Conservation (phyloP, 2,888 invertebrate species). For the Epistrophella euchroma region DNA sequence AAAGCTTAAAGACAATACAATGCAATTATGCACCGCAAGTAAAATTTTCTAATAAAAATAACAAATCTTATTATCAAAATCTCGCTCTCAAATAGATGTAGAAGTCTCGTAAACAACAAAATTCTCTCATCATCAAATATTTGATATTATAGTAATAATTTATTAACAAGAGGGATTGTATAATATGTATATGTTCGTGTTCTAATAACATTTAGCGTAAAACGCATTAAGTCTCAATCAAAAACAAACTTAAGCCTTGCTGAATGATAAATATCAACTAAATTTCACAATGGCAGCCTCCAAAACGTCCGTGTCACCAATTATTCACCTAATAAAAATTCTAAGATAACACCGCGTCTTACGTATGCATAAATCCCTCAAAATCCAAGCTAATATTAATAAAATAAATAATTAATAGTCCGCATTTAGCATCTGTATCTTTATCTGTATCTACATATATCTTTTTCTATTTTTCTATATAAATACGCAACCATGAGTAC, state of each 20-base stretch:
- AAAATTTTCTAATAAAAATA: too few species aligned
- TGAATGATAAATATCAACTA: background rate
- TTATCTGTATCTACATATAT: slow-evolving; percentile 5
- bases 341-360: slow-evolving; percentile 24
- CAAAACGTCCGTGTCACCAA: slow-evolving; percentile 61
- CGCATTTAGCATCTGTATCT: slow-evolving; percentile 4
- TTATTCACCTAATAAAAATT: slow-evolving; percentile 39
- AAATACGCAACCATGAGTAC: slow-evolving; percentile 30
- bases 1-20: too few species aligned
- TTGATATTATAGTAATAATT: too few species aligned
- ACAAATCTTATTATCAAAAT: too few species aligned
- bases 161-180: too few species aligned
- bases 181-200: too few species aligned
- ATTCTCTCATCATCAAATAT: too few species aligned
- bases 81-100: too few species aligned
- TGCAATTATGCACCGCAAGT: too few species aligned
- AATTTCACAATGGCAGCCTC: slow-evolving; percentile 29
- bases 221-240: background rate
- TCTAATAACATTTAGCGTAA: background rate
- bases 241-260: background rate
- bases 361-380: slow-evolving; percentile 14
- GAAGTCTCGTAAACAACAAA: too few species aligned
- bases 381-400: slow-evolving; percentile 33
- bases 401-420: slow-evolving; percentile 39
- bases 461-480: background rate